These are phyloP conservation scores for Tachypleus tridentatus DNA, from an alignment of 1,140 invertebrate species.

Conservation along the genomic window DNA sequence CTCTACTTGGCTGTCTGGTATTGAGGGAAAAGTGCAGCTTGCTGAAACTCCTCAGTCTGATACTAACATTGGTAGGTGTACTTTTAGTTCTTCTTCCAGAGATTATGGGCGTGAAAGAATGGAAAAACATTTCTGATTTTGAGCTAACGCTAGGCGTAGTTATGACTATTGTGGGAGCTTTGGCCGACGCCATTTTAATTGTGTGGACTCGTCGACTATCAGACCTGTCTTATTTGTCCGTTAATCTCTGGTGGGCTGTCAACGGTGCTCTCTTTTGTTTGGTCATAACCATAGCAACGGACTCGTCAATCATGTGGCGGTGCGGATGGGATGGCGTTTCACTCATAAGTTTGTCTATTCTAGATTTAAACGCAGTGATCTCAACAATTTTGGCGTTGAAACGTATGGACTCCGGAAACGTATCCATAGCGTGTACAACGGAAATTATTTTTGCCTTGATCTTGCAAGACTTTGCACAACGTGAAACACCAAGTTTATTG, in stretches of 20 bases:
- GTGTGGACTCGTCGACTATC: too few species aligned
- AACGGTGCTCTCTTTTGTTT: conserved; percentile 5
- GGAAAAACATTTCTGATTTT: too few species aligned
- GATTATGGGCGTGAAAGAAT: not conserved
- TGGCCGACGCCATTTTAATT: conserved; percentile 5
- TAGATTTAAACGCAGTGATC: conserved; percentile 3
- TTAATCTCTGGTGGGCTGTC: conserved; percentile 12
- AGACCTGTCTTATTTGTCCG: conserved; percentile 1
- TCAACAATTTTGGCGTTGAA: conserved; percentile 8
- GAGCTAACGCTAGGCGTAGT: not conserved
- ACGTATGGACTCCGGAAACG: conserved; percentile 4
- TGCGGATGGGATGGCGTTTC: conserved; percentile 6
- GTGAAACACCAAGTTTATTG: not conserved
- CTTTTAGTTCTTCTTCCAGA: not conserved
- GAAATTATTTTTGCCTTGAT: conserved; percentile 13
- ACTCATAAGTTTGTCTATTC: conserved; percentile 1
- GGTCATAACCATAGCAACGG: not conserved
- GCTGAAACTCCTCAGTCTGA: not conserved
- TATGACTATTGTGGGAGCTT: conserved; percentile 3
- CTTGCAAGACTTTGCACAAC: conserved; percentile 5
- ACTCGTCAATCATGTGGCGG: not conserved
- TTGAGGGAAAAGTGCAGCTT: conserved; percentile 8
- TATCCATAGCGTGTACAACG: conserved; percentile 7
- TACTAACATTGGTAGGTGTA: conserved; percentile 4
- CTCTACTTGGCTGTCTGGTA: conserved; percentile 7